A percentile compares a stretch with the other conserved stretches of the same genome.
Evolutionary conservation across 2,797 vertebrate genomes (phyloP).

Genomic region (Prionace glauca): DNA sequence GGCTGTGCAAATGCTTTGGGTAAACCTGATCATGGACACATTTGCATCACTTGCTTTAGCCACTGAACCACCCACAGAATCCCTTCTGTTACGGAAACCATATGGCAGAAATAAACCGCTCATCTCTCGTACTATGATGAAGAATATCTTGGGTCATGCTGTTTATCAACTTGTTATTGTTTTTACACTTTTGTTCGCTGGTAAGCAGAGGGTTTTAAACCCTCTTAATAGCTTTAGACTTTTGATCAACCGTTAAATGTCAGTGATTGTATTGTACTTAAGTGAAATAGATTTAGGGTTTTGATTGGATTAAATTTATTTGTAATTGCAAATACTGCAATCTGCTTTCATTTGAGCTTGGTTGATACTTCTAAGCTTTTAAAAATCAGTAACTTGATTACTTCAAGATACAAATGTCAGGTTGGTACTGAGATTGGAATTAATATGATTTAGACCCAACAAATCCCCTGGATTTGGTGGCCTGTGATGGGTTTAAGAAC

Average conservation of each 20-base stretch:
- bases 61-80: constrained; percentile 93
- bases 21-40: constrained; percentile 99
- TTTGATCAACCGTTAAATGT: not conserved
- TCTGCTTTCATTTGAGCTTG: not conserved
- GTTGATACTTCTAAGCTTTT: not conserved
- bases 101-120: constrained; percentile 98
- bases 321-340: not conserved
- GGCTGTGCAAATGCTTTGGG: constrained; percentile 98
- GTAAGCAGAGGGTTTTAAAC: constrained; percentile 58
- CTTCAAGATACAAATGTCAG: not conserved
- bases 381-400: not conserved
- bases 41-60: constrained; percentile 94
- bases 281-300: not conserved
- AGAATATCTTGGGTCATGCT: constrained; percentile 94
- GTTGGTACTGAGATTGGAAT: not conserved
- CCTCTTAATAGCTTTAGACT: not conserved
- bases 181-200: constrained; percentile 90
- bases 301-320: not conserved
- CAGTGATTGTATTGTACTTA: not conserved
- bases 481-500: not conserved
- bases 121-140: constrained; percentile 99
- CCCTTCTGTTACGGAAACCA: constrained; percentile 87
- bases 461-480: not conserved
- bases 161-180: constrained; percentile 90
- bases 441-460: not conserved